A percentile compares a stretch with the other conserved stretches of the same genome.
These are phyloP conservation scores for Pogonomyrmex californicus DNA, from an alignment of 1,140 invertebrate species.

Conservation along the genomic window DNA sequence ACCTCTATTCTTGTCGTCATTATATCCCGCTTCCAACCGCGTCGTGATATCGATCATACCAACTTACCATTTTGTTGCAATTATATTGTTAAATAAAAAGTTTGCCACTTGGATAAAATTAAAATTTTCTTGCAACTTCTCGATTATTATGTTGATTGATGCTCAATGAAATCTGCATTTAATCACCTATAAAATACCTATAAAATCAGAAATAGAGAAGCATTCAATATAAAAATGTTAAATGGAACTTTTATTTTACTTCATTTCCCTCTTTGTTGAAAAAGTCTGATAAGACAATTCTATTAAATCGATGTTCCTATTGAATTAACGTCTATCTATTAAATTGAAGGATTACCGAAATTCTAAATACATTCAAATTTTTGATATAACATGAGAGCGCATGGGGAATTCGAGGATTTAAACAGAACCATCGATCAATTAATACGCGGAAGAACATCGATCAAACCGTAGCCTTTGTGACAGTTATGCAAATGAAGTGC, in stretches of 20 bases:
- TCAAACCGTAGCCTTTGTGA: constrained; percentile 60
- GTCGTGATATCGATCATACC: constrained; percentile 38
- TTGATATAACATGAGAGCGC: constrained; percentile 46
- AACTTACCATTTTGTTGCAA: constrained; percentile 28
- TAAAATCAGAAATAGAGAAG: background rate
- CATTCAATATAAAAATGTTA: background rate
- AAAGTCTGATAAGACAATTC: background rate
- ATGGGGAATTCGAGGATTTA: constrained; percentile 46
- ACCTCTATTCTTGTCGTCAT: constrained; percentile 55
- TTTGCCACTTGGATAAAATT: background rate
- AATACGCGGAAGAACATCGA: constrained; percentile 55
- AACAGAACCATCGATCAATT: constrained; percentile 60
- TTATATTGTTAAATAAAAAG: constrained; percentile 17
- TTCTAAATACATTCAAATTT: constrained; percentile 34
- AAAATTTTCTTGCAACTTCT: background rate
- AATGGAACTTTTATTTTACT: background rate
- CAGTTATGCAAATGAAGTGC: constrained; percentile 65
- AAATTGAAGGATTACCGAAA: constrained; percentile 26
- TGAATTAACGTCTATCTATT: background rate
- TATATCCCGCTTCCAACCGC: constrained; percentile 51
- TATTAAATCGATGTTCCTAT: background rate
- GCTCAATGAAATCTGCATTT: background rate
- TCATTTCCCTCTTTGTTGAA: background rate
- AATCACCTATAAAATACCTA: background rate
- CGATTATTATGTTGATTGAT: background rate